Percentiles rank a stretch among this genome's conserved stretches.
Evolutionary conservation across 2,113 vertebrate genomes (phyloP).

Genomic region (Axis porcinus): DNA sequence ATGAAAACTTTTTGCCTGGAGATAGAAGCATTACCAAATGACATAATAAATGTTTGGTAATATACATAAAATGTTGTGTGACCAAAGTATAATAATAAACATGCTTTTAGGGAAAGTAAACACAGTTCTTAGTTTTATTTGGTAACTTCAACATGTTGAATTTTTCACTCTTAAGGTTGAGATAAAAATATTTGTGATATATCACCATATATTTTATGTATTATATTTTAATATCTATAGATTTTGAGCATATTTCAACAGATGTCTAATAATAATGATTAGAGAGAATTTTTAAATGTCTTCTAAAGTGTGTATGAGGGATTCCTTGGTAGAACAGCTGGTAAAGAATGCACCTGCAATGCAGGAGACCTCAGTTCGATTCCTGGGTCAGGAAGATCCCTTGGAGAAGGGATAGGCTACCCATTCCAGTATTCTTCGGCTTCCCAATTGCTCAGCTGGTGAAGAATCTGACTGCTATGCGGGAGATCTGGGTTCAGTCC

Average conservation of each 20-base stretch:
- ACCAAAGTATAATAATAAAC: background rate
- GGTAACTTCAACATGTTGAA: background rate
- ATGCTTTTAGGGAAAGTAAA: background rate
- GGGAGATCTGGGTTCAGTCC: background rate
- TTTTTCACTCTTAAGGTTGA: background rate
- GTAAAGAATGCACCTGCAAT: background rate
- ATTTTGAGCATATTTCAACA: background rate
- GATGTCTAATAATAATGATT: background rate
- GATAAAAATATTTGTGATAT: background rate
- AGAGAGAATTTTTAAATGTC: background rate
- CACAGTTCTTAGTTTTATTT: background rate
- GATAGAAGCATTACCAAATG: background rate
- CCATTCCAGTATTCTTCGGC: background rate
- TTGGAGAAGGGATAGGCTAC: background rate
- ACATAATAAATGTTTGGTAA: background rate
- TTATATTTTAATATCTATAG: background rate
- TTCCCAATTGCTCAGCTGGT: background rate
- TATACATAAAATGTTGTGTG: background rate
- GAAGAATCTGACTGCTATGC: background rate
- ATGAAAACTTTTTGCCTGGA: background rate
- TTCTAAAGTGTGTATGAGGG: background rate
- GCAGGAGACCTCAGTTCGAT: background rate
- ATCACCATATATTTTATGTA: background rate
- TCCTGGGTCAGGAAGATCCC: background rate
- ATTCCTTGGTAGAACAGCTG: background rate